Percentiles rank a stretch among this genome's conserved stretches.
phyloP scores from a whole-genome alignment of 2,113 vertebrate genomes.

The Ancistrus triradiatus region DNA sequence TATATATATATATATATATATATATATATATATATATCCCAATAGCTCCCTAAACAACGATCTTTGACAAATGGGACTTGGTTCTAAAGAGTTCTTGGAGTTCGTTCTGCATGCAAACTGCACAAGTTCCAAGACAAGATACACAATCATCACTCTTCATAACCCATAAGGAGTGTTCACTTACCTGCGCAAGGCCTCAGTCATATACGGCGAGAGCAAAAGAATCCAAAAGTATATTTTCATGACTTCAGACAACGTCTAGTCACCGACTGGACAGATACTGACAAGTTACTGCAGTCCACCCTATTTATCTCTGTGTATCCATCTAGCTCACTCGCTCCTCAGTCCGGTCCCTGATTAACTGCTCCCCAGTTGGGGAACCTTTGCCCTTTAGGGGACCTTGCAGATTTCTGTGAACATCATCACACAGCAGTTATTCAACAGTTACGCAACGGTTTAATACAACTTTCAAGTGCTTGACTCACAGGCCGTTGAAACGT shows the following conservation, averaged over 20 bases:
- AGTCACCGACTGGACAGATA: conserved; percentile 1
- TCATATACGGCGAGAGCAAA: conserved; percentile 46
- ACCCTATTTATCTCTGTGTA: conserved; percentile 11
- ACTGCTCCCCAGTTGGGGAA: conserved; percentile 55
- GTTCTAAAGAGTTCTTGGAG: too few species aligned
- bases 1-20: too few species aligned
- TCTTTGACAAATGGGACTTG: too few species aligned
- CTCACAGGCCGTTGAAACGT: too few species aligned
- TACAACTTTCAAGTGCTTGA: neutral
- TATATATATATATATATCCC: too few species aligned
- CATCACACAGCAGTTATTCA: neutral
- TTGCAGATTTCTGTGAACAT: conserved; percentile 27
- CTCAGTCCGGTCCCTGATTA: conserved; percentile 49
- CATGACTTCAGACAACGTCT: conserved; percentile 44
- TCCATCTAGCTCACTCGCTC: conserved; percentile 2
- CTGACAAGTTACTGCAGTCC: neutral
- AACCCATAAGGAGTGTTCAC: neutral
- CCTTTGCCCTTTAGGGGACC: conserved; percentile 51
- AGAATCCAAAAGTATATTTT: conserved; percentile 51
- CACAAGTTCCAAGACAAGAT: too few species aligned
- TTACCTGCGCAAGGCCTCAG: conserved; percentile 64
- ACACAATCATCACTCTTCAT: neutral
- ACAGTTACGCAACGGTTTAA: neutral
- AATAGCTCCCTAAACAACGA: too few species aligned
- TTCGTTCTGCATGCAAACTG: too few species aligned